Evolutionary conservation across 2,888 invertebrate species (phyloP).

Genomic region (Dione vanillae): DNA sequence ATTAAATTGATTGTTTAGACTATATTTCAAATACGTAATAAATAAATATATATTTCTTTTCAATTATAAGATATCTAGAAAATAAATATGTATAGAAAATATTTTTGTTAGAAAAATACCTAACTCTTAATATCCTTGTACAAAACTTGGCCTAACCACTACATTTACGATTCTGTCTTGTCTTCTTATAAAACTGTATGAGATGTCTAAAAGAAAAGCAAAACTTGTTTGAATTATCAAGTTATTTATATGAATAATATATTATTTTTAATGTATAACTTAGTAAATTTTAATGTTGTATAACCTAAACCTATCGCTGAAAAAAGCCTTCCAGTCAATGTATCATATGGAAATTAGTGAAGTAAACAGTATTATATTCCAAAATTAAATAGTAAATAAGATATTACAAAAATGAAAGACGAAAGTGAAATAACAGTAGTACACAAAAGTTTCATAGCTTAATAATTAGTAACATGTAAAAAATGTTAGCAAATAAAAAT

Average conservation of each 20-base stretch:
- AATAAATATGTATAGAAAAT: conserved; percentile 4
- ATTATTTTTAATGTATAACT: not conserved
- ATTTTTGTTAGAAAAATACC: conserved; percentile 11
- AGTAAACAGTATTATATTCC: conserved; percentile 39
- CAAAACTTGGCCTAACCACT: conserved; percentile 19
- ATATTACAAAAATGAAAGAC: conserved; percentile 71
- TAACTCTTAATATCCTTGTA: conserved; percentile 21
- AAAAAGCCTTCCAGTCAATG: conserved; percentile 15
- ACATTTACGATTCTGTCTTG: conserved; percentile 15
- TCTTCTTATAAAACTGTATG: not conserved
- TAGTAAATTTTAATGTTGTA: too few species aligned
- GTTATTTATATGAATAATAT: not conserved
- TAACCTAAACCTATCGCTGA: not conserved
- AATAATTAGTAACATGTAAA: conserved; percentile 35
- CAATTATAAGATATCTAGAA: not conserved
- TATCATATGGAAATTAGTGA: conserved; percentile 11
- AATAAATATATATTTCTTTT: not conserved
- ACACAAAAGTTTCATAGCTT: conserved; percentile 45
- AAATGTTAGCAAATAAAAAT: conserved; percentile 27
- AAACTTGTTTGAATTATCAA: not conserved
- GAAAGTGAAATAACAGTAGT: conserved; percentile 79
- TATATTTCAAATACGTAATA: conserved; percentile 18
- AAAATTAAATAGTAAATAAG: conserved; percentile 46
- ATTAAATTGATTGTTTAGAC: conserved; percentile 55
- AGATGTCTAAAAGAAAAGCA: not conserved